These are phyloP conservation scores for Marmota flaviventris DNA, from an alignment of 2,113 vertebrate species.

Conservation along the genomic window DNA sequence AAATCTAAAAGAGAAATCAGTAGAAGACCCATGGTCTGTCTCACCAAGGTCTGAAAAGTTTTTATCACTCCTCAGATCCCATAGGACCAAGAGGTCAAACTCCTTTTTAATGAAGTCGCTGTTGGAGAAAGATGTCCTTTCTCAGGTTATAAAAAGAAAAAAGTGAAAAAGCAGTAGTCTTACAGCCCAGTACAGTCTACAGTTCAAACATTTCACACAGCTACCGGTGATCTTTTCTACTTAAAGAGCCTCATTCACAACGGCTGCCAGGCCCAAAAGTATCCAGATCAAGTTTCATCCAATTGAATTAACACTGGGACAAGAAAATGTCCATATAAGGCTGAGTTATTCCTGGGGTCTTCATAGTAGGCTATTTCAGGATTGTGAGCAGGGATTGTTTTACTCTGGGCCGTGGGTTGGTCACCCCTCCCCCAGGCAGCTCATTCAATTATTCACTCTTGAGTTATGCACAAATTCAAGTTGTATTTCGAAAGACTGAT, in stretches of 20 bases:
- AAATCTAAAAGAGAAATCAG: constrained; percentile 4
- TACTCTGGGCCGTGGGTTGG: neutral
- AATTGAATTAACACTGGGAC: constrained; percentile 65
- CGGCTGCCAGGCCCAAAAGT: constrained; percentile 30
- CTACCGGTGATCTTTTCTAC: neutral
- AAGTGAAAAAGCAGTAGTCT: neutral
- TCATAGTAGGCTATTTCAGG: constrained; percentile 54
- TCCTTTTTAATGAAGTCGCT: neutral
- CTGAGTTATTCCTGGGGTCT: constrained; percentile 62
- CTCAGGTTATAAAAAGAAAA: neutral
- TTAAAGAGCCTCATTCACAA: constrained; percentile 63
- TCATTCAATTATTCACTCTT: constrained; percentile 39
- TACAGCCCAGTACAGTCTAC: neutral
- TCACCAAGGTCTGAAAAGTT: neutral
- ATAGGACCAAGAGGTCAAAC: neutral
- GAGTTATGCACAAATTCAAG: constrained; percentile 24
- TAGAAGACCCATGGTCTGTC: neutral
- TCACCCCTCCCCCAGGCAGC: neutral
- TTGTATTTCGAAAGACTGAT: constrained; percentile 31
- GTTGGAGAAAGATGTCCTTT: neutral
- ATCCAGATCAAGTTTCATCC: constrained; percentile 61
- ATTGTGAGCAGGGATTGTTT: constrained; percentile 21
- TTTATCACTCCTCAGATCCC: neutral
- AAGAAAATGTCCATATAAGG: constrained; percentile 78
- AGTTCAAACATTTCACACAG: constrained; percentile 18